These are phyloP conservation scores for Styela clava DNA, from an alignment of 23 tunicate genomes.

Conservation along the genomic window DNA sequence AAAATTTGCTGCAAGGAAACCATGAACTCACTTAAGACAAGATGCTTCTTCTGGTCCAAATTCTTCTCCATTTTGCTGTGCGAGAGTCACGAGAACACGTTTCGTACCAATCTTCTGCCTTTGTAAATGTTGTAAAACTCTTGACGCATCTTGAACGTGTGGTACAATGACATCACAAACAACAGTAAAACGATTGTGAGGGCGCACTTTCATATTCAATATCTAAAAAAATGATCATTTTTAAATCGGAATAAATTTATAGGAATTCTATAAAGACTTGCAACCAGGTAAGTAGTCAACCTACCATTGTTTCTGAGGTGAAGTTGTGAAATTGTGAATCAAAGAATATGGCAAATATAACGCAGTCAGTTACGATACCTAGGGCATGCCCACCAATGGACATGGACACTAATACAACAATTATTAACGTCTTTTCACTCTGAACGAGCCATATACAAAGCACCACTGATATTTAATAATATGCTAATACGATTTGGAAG, in stretches of 20 bases:
- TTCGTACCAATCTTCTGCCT: constrained; percentile 65
- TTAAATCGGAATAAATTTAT: background rate
- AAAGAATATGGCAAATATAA: too few species aligned
- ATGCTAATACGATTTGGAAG: too few species aligned
- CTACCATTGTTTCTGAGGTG: too few species aligned
- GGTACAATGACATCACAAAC: constrained; percentile 74
- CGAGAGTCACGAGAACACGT: constrained; percentile 64
- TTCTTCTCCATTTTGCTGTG: constrained; percentile 36
- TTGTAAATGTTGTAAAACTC: constrained; percentile 51
- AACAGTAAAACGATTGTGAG: constrained; percentile 89
- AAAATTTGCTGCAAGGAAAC: too few species aligned
- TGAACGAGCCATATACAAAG: too few species aligned
- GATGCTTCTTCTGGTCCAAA: constrained; percentile 5
- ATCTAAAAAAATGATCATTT: constrained; percentile 36
- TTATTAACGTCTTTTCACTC: too few species aligned
- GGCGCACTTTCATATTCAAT: constrained; percentile 52
- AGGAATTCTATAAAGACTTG: background rate
- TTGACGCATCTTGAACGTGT: constrained; percentile 33
- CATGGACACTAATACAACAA: too few species aligned
- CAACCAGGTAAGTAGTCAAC: too few species aligned
- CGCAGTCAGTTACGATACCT: too few species aligned
- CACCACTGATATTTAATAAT: too few species aligned
- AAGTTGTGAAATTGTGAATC: too few species aligned
- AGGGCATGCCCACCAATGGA: too few species aligned
- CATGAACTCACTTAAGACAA: background rate